phyloP scores from a whole-genome alignment of 2,797 vertebrate species.

The Spinibarbus caldwelli region DNA sequence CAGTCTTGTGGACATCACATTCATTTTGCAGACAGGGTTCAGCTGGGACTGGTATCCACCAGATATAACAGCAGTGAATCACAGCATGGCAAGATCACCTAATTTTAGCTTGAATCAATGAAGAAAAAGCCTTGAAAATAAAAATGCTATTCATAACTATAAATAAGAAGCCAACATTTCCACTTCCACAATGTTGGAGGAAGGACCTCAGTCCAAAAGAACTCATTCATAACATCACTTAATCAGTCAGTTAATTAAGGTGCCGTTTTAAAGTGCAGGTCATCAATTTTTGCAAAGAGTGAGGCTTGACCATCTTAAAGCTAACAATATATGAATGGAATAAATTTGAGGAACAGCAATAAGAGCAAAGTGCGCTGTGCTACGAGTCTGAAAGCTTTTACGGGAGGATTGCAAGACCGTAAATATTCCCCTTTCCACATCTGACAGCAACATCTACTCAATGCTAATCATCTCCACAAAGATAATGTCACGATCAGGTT shows the following conservation, averaged over 20 bases:
- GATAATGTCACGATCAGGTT: not conserved
- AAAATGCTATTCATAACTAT: not conserved
- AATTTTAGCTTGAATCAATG: not conserved
- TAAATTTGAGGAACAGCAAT: slow-evolving; percentile 20
- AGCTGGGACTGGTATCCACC: not conserved
- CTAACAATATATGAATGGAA: slow-evolving; percentile 15
- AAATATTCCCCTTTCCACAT: slow-evolving; percentile 16
- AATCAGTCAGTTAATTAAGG: slow-evolving; percentile 24
- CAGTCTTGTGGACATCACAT: not conserved
- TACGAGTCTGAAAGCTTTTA: slow-evolving; percentile 36
- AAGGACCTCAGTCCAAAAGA: not conserved
- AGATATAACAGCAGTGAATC: not conserved
- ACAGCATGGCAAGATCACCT: not conserved
- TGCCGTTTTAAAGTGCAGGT: slow-evolving; percentile 15
- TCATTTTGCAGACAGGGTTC: not conserved
- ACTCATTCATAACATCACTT: not conserved
- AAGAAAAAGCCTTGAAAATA: not conserved
- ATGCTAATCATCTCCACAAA: slow-evolving; percentile 10
- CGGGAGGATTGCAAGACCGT: not conserved
- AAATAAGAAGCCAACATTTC: not conserved
- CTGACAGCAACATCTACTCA: slow-evolving; percentile 15
- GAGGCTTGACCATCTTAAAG: slow-evolving; percentile 7
- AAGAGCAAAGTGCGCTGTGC: slow-evolving; percentile 20
- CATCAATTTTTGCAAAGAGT: slow-evolving; percentile 17
- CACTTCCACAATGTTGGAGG: not conserved